Percentiles rank a stretch among this genome's conserved stretches.
phyloP scores from a whole-genome alignment of 2,113 vertebrate genomes.

The Xerus inauris region DNA sequence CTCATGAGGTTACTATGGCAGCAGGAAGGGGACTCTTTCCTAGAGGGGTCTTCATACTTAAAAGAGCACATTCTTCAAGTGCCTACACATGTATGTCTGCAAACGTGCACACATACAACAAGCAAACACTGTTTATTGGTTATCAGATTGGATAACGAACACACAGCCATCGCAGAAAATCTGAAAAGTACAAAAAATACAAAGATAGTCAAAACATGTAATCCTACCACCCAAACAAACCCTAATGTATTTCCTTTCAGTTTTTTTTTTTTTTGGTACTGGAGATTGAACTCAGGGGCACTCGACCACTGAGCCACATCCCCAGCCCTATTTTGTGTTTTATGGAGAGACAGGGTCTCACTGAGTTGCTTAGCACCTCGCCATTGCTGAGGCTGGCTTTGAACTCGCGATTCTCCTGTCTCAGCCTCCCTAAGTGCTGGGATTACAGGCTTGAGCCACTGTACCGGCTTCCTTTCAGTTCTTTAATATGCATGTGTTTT shows the following conservation, averaged over 20 bases:
- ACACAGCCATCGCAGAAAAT: background rate
- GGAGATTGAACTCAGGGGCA: too few relatives aligned
- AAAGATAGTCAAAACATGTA: background rate
- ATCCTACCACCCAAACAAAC: background rate
- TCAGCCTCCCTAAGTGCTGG: too few relatives aligned
- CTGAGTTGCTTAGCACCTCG: too few relatives aligned
- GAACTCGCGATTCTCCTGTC: too few relatives aligned
- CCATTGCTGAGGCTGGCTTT: too few relatives aligned
- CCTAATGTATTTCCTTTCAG: background rate
- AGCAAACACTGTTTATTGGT: background rate
- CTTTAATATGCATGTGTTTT: background rate
- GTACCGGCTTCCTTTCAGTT: background rate
- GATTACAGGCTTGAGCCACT: too few relatives aligned
- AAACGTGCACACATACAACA: rapidly evolving
- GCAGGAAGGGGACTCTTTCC: background rate
- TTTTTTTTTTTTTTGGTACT: too few relatives aligned
- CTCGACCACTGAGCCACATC: too few relatives aligned
- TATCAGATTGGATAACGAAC: background rate
- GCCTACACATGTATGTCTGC: rapidly evolving
- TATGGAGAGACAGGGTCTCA: too few relatives aligned
- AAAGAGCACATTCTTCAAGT: background rate
- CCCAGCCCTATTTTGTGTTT: too few relatives aligned
- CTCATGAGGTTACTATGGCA: background rate
- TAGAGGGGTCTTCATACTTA: background rate
- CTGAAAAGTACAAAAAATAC: background rate